Evolutionary conservation across 2,113 vertebrate species (phyloP).

Genomic region (Tetrao urogallus): DNA sequence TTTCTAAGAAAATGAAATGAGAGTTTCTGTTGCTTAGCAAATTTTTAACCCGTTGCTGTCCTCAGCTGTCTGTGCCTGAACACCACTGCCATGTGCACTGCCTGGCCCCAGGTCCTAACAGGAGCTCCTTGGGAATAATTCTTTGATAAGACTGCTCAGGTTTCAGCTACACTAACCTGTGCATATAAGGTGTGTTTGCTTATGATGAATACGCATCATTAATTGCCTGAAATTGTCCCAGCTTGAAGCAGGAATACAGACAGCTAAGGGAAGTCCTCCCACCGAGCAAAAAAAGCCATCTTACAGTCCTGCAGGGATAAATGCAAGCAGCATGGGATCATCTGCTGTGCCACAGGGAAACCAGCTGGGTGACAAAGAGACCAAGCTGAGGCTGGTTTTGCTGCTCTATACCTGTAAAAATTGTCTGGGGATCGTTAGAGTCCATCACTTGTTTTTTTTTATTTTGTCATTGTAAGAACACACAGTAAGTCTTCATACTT

Average conservation of each 20-base stretch:
- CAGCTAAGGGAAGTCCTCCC: background rate
- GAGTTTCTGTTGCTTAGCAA: slow-evolving; percentile 60
- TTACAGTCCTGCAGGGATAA: background rate
- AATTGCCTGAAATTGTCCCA: background rate
- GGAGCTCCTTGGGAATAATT: background rate
- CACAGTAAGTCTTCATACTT: background rate
- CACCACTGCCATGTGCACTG: background rate
- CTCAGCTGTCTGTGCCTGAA: background rate
- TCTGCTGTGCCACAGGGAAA: background rate
- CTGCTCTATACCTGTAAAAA: background rate
- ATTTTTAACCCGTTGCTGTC: slow-evolving; percentile 35
- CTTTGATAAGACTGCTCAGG: background rate
- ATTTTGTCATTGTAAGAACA: background rate
- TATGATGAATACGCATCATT: background rate
- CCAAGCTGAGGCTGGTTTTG: background rate
- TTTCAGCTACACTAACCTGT: background rate
- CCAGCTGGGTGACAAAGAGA: background rate
- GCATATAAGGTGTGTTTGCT: background rate
- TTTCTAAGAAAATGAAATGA: background rate
- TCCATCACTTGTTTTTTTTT: background rate
- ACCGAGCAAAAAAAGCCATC: accelerated
- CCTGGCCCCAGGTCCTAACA: background rate
- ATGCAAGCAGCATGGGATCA: background rate
- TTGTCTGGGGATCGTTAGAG: background rate
- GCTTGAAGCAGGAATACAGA: background rate